A percentile compares a stretch with the other conserved stretches of the same genome.
These are phyloP conservation scores for Paracanthobrama guichenoti DNA, from an alignment of 2,113 vertebrate genomes.

Conservation along the genomic window DNA sequence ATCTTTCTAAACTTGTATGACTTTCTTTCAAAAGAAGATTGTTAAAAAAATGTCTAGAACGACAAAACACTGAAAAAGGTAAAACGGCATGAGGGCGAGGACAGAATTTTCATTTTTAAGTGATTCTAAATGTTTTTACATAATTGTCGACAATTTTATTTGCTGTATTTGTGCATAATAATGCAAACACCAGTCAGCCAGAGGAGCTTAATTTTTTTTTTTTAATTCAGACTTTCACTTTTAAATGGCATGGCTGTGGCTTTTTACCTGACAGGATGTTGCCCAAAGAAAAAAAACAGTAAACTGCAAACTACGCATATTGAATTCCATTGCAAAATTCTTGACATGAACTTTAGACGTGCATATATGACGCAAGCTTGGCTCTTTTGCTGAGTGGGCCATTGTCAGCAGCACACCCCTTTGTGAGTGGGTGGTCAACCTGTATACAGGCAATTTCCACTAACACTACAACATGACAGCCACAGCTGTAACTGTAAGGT, in stretches of 20 bases:
- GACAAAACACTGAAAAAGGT: neutral
- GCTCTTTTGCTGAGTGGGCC: conserved; percentile 34
- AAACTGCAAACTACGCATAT: conserved; percentile 4
- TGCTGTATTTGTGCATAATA: neutral
- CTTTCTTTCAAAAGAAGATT: neutral
- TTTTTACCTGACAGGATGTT: conserved; percentile 31
- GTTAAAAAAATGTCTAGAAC: neutral
- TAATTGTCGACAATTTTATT: neutral
- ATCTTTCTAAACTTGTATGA: neutral
- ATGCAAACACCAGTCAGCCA: neutral
- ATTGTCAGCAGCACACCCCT: conserved; percentile 7
- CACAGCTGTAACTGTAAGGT: neutral
- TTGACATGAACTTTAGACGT: neutral
- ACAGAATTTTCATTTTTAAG: neutral
- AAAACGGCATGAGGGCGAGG: neutral
- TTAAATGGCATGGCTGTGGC: conserved; percentile 16
- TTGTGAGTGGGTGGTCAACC: conserved; percentile 33
- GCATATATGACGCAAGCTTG: conserved; percentile 3
- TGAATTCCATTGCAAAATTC: conserved; percentile 34
- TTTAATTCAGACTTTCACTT: conserved; percentile 30
- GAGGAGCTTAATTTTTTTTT: neutral
- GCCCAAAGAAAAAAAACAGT: conserved; percentile 28
- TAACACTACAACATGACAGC: neutral
- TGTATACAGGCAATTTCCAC: conserved; percentile 35
- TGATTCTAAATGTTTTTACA: neutral